Conservation (phyloP, 2,113 vertebrate genomes). For the Hippocampus zosterae region DNA sequence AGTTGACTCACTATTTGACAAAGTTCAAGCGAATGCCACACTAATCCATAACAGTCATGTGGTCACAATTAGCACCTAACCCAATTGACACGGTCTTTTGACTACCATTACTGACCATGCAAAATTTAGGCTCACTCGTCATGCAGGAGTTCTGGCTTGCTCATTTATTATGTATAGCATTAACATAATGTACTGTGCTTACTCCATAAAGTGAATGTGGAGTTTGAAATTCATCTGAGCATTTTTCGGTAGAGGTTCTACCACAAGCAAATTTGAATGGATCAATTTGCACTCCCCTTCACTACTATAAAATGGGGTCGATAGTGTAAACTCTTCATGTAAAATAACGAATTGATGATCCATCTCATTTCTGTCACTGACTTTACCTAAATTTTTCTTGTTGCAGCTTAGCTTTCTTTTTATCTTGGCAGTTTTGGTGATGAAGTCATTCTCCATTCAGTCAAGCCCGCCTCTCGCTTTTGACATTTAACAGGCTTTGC, state of each 20-base stretch:
- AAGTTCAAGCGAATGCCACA: no score
- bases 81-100: no score
- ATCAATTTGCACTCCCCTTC: background rate
- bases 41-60: no score
- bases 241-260: background rate
- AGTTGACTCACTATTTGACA: no score
- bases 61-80: no score
- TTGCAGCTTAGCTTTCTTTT: background rate
- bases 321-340: background rate
- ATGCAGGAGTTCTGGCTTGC: background rate
- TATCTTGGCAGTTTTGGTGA: conserved; percentile 13
- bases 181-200: background rate
- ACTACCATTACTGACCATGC: background rate
- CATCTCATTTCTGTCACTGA: background rate
- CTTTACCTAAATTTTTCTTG: background rate
- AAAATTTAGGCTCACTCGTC: background rate
- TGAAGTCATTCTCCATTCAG: conserved; percentile 20
- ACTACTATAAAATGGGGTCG: background rate
- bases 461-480: conserved; percentile 27
- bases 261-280: background rate
- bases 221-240: background rate
- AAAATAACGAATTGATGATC: background rate
- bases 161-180: background rate
- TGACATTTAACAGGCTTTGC: conserved; percentile 34
- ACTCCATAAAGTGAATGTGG: background rate